A percentile compares a stretch with the other conserved stretches of the same genome.
Conservation (phyloP, 1,140 invertebrate genomes). For the Bombyx mori region DNA sequence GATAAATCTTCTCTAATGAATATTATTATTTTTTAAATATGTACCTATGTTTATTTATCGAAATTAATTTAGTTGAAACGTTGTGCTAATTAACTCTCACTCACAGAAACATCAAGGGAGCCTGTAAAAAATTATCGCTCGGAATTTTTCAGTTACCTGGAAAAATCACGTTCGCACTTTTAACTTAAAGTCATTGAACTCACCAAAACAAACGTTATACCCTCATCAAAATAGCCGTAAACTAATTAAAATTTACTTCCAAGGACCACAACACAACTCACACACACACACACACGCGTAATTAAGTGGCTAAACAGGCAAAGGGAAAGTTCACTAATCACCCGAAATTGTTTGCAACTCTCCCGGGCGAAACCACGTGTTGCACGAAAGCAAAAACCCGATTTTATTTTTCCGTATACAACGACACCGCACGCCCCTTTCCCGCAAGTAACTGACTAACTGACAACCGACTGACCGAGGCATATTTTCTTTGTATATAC, state of each 20-base stretch:
- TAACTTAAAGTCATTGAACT: neutral
- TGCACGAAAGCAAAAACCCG: conserved; percentile 27
- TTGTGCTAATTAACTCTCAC: too few species aligned
- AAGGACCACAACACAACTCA: conserved; percentile 17
- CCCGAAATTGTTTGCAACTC: conserved; percentile 28
- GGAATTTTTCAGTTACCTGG: too few species aligned
- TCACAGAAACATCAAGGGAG: too few species aligned
- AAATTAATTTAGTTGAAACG: too few species aligned
- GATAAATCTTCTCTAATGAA: too few species aligned
- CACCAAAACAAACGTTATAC: conserved; percentile 3
- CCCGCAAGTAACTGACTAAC: conserved; percentile 53
- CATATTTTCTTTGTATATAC: conserved; percentile 39
- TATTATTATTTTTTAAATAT: too few species aligned
- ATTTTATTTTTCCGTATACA: conserved; percentile 23
- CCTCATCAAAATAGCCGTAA: neutral
- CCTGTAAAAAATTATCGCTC: too few species aligned
- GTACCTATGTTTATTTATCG: too few species aligned
- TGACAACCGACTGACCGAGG: conserved; percentile 52
- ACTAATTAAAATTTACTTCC: conserved; percentile 9
- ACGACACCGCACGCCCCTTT: conserved; percentile 35
- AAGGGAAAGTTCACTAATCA: conserved; percentile 21
- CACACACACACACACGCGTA: conserved; percentile 19
- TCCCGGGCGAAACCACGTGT: conserved; percentile 36
- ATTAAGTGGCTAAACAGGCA: conserved; percentile 10
- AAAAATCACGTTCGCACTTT: neutral